Conservation (phyloP, 2,113 vertebrate species). For the Periophthalmus modestus region DNA sequence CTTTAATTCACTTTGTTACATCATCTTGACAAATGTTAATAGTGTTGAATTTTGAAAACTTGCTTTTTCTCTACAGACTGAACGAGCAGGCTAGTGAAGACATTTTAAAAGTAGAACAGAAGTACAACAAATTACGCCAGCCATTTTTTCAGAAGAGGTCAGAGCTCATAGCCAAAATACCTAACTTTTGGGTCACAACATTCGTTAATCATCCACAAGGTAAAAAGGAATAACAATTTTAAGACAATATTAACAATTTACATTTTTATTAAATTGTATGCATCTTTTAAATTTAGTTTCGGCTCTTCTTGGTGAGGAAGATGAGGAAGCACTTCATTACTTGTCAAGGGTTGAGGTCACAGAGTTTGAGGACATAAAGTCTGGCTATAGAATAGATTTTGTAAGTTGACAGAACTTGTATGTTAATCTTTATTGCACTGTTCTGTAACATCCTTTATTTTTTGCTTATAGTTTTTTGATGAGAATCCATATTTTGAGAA, state of each 20-base stretch:
- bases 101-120: constrained; percentile 99
- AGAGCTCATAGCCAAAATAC: constrained; percentile 99
- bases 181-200: constrained; percentile 99
- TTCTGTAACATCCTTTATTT: background rate
- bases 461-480: constrained; percentile 87
- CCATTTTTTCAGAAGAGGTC: constrained; percentile 99
- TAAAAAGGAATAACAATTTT: constrained; percentile 13
- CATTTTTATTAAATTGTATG: background rate
- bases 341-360: constrained; percentile 97
- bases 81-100: constrained; percentile 99
- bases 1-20: background rate
- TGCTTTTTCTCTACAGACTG: constrained; percentile 78
- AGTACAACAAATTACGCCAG: constrained; percentile 99
- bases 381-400: constrained; percentile 99
- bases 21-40: background rate
- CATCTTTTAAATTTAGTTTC: constrained; percentile 79
- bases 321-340: constrained; percentile 98
- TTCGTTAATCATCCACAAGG: constrained; percentile 99
- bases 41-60: background rate
- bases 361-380: constrained; percentile 99
- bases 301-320: constrained; percentile 95
- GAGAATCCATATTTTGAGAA: constrained; percentile 99
- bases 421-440: background rate
- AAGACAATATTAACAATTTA: background rate
- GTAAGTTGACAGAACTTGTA: constrained; percentile 77